Evolutionary conservation across 2,888 invertebrate genomes (phyloP), one percentile per base, ranked within the genome.

Genomic region (Ligdia adustata): DNA sequence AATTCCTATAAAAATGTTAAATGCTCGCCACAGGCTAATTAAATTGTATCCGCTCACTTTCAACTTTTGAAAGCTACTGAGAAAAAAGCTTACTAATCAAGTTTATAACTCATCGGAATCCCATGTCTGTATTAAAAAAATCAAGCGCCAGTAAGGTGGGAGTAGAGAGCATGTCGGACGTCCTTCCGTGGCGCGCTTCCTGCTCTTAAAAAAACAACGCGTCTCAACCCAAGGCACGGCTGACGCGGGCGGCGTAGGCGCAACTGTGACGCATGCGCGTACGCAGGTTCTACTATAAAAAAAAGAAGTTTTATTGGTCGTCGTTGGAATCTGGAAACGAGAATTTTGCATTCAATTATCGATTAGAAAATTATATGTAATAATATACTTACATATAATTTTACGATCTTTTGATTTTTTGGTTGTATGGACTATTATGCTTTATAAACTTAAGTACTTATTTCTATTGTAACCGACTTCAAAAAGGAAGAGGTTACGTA

Each of bases 171-270:
- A 45, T 57, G 49, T 72, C 68, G 65, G 70, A 71, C 67, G 68
- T 71, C 66, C 69, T 67, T 57, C 54, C 55, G 46, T 51, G 41
- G 50, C 37, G 42, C 56, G 69, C 62, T 77, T 80, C 78, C 81
- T 74, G 68, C 64, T 63, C 52, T 48, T 55, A 70, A 59, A 69
- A 75, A 71, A 77, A 79, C 71, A 69, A 52, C 57, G 46, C 57
- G 64, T n/a, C n/a, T n/a, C n/a, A n/a, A n/a, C n/a, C 62, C 62
- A 57, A 57, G 61, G 62, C 62, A 62, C 60, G 40, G 12, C 7
- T 22, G 22, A 22, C 22, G 51, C 56, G 57, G 56, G 22, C 18
- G 4, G 20, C 22, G n/a, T n/a, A n/a, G n/a, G 22, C 9, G 12
- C n/a, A n/a, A 11, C 27, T 4, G 26, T 46, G 39, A 48, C 9